Percentiles rank a stretch among this genome's conserved stretches.
These are phyloP conservation scores for Brachionus rotundiformis DNA, from an alignment of 1,140 invertebrate genomes.

Conservation along the genomic window DNA sequence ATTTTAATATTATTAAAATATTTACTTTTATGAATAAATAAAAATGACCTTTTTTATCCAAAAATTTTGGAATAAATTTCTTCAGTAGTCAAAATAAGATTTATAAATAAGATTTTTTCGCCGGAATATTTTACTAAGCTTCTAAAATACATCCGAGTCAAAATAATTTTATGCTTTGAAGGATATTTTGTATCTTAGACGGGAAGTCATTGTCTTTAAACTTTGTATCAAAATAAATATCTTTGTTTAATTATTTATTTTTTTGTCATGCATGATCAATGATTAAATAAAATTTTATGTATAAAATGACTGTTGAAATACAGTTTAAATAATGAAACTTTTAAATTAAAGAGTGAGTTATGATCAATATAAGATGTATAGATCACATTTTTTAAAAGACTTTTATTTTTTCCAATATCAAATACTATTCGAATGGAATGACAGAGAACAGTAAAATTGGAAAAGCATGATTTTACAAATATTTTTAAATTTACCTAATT, in stretches of 20 bases:
- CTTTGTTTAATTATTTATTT: not conserved
- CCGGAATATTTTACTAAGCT: constrained; percentile 6
- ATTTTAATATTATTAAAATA: not conserved
- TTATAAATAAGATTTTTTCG: not conserved
- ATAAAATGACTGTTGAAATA: too few species aligned
- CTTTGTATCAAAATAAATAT: not conserved
- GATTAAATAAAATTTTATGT: not conserved
- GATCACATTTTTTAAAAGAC: too few species aligned
- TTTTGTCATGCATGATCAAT: not conserved
- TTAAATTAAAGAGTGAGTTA: too few species aligned
- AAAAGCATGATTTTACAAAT: too few species aligned
- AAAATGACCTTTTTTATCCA: not conserved
- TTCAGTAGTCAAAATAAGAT: not conserved
- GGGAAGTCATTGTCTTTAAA: not conserved
- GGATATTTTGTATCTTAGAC: not conserved
- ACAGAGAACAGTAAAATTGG: too few species aligned
- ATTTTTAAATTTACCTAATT: too few species aligned
- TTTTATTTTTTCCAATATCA: too few species aligned
- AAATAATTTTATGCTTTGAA: not conserved
- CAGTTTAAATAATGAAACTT: too few species aligned
- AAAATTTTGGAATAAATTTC: constrained; percentile 9
- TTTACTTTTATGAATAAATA: not conserved
- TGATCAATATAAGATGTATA: too few species aligned
- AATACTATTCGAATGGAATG: too few species aligned
- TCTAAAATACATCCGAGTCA: not conserved